Evolutionary conservation across 1,140 invertebrate genomes (phyloP).

Genomic region (Octopus sinensis): DNA sequence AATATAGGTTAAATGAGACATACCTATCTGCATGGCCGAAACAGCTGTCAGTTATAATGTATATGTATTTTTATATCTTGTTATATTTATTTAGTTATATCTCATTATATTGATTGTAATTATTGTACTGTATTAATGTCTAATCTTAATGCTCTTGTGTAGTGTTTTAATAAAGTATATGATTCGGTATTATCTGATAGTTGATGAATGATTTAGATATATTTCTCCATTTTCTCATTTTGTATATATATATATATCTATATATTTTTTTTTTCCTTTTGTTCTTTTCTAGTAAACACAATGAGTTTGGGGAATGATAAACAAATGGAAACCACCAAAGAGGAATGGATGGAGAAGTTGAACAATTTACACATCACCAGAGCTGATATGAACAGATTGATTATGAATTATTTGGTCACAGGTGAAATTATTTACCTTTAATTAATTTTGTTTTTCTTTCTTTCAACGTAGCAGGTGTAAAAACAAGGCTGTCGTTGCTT

Average conservation of each 20-base stretch:
- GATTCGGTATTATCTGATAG: background rate
- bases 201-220: background rate
- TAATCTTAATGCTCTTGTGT: too few species aligned
- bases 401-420: conserved; percentile 98
- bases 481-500: background rate
- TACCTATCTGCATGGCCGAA: too few species aligned
- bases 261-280: too few species aligned
- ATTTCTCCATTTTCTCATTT: background rate
- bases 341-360: conserved; percentile 70
- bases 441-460: background rate
- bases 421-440: conserved; percentile 62
- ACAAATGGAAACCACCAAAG: conserved; percentile 38
- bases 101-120: too few species aligned
- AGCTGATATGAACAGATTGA: conserved; percentile 90
- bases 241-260: background rate
- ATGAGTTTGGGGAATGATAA: conserved; percentile 36
- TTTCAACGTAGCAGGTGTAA: background rate
- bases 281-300: background rate
- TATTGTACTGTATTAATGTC: too few species aligned
- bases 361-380: conserved; percentile 81
- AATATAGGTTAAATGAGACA: too few species aligned
- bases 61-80: too few species aligned
- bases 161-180: too few species aligned
- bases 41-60: too few species aligned
- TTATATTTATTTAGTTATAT: too few species aligned